Evolutionary conservation across 2,113 vertebrate genomes (phyloP).

Genomic region (Cettia cetti): DNA sequence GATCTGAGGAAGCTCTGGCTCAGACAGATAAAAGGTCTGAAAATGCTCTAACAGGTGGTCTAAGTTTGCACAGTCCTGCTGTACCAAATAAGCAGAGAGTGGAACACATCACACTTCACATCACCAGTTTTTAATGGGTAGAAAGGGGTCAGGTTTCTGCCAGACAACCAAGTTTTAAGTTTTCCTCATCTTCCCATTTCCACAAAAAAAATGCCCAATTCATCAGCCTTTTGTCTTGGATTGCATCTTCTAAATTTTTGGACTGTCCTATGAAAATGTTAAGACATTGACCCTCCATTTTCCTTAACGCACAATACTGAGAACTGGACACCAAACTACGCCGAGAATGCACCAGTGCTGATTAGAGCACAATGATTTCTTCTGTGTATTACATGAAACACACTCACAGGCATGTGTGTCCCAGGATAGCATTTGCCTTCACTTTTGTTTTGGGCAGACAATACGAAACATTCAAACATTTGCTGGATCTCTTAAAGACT

Average conservation of each 20-base stretch:
- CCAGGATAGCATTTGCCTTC: background rate
- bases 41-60: background rate
- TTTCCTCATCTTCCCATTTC: background rate
- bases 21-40: background rate
- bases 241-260: background rate
- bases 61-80: background rate
- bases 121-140: background rate
- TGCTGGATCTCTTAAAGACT: background rate
- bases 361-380: background rate
- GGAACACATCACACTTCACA: background rate
- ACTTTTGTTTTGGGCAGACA: background rate
- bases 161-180: background rate
- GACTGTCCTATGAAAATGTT: background rate
- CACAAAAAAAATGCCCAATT: background rate
- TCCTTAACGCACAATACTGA: background rate
- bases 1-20: background rate
- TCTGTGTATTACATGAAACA: background rate
- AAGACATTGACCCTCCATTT: background rate
- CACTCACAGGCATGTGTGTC: background rate
- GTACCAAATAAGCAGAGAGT: background rate
- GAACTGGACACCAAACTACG: background rate
- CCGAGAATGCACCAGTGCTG: accelerated
- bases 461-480: background rate
- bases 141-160: background rate
- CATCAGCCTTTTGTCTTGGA: background rate